Conservation (phyloP, 2,797 vertebrate species). For the Rallus crepitans region DNA sequence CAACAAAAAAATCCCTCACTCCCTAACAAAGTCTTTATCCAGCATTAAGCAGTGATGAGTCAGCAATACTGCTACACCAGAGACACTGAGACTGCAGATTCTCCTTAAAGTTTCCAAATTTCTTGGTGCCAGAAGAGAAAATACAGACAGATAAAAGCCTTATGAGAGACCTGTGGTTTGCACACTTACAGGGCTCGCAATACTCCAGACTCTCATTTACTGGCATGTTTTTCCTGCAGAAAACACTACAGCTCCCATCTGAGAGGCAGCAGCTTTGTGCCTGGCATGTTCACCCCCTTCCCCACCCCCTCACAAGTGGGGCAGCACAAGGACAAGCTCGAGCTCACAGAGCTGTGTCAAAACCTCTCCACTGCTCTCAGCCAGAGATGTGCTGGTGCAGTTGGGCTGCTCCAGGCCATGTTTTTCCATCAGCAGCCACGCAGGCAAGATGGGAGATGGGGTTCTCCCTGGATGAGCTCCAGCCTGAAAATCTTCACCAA, state of each 20-base stretch:
- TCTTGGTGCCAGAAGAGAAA: slow-evolving; percentile 39
- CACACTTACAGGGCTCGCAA: neutral
- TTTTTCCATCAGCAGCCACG: neutral
- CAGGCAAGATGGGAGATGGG: fast-evolving
- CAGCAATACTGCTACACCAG: slow-evolving; percentile 14
- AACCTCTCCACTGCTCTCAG: fast-evolving
- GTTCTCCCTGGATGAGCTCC: neutral
- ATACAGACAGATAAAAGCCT: neutral
- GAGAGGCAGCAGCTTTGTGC: neutral
- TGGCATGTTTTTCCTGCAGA: fast-evolving
- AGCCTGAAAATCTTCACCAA: neutral
- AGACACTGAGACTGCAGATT: slow-evolving; percentile 6
- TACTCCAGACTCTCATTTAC: neutral
- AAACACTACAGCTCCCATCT: neutral
- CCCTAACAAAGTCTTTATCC: slow-evolving; percentile 54
- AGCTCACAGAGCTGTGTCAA: neutral
- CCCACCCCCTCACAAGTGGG: neutral
- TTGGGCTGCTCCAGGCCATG: fast-evolving
- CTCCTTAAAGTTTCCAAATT: slow-evolving; percentile 33
- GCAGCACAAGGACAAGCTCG: neutral
- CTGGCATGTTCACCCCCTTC: fast-evolving
- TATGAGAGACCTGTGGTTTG: neutral
- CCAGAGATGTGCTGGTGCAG: neutral
- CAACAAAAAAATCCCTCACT: neutral
- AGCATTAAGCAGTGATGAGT: slow-evolving; percentile 39